phyloP scores from a whole-genome alignment of 1,140 invertebrate species.

The Diorhabda elongata region DNA sequence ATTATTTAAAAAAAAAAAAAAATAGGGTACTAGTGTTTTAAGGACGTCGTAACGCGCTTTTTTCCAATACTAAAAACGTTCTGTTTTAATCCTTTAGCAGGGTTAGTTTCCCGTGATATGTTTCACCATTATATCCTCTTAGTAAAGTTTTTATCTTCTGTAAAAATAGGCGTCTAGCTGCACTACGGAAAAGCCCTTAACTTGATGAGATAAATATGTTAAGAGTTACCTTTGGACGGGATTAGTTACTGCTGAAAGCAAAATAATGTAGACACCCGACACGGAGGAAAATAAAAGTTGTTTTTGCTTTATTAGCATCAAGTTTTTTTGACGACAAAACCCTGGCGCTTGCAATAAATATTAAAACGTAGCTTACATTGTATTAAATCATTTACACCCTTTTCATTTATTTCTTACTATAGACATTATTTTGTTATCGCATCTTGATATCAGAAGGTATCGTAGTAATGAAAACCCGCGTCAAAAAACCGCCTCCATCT shows the following conservation, averaged over 20 bases:
- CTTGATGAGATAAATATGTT: slow-evolving; percentile 16
- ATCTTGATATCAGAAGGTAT: too few relatives aligned
- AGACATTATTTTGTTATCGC: too few relatives aligned
- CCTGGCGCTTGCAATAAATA: not conserved
- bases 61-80: too few relatives aligned
- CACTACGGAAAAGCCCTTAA: slow-evolving; percentile 10
- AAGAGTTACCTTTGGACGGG: slow-evolving; percentile 13
- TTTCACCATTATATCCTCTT: not conserved
- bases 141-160: not conserved
- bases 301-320: not conserved
- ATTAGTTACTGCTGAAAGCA: slow-evolving; percentile 6
- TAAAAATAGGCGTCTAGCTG: not conserved
- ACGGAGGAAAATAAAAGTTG: not conserved
- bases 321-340: not conserved
- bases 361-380: too few relatives aligned
- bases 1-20: too few relatives aligned
- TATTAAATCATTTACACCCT: too few relatives aligned
- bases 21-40: too few relatives aligned
- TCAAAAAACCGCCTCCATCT: too few relatives aligned
- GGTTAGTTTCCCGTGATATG: not conserved
- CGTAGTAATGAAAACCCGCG: too few relatives aligned
- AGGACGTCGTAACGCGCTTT: too few relatives aligned
- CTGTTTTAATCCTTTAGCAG: not conserved
- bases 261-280: slow-evolving; percentile 6
- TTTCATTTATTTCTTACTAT: too few relatives aligned